phyloP scores from a whole-genome alignment of 2,888 invertebrate species.

The Tanypteryx hageni region DNA sequence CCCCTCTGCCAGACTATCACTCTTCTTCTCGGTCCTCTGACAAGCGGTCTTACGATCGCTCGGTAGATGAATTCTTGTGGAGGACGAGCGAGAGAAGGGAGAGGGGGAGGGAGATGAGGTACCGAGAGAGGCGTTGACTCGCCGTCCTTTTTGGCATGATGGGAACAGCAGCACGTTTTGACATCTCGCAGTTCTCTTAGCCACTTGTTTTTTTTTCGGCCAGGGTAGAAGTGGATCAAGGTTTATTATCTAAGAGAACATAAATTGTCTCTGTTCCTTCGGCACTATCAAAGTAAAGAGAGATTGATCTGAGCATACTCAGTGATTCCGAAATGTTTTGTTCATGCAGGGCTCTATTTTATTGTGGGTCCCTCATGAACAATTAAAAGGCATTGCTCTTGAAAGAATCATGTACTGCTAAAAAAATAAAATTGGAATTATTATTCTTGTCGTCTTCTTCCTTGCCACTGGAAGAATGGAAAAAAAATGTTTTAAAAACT shows the following conservation, averaged over 20 bases:
- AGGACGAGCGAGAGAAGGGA: constrained; percentile 84
- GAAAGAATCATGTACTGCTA: not conserved
- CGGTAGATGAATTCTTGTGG: constrained; percentile 92
- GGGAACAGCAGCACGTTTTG: not conserved
- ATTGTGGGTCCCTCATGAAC: not conserved
- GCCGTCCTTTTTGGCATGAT: not conserved
- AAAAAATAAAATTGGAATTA: constrained; percentile 12
- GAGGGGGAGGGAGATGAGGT: constrained; percentile 71
- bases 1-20: constrained; percentile 87
- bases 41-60: constrained; percentile 90
- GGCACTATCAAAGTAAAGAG: not conserved
- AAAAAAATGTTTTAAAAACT: constrained; percentile 2
- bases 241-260: constrained; percentile 2
- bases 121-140: constrained; percentile 52
- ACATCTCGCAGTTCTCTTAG: not conserved
- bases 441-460: constrained; percentile 38
- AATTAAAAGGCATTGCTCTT: not conserved
- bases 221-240: constrained; percentile 34
- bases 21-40: constrained; percentile 79
- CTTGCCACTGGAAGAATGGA: not conserved
- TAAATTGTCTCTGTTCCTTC: constrained; percentile 37
- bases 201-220: not conserved
- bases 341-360: constrained; percentile 11
- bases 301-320: constrained; percentile 36
- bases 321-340: constrained; percentile 54